Conservation (phyloP, 2,797 vertebrate genomes). For the Petrocephalus sullivani region DNA sequence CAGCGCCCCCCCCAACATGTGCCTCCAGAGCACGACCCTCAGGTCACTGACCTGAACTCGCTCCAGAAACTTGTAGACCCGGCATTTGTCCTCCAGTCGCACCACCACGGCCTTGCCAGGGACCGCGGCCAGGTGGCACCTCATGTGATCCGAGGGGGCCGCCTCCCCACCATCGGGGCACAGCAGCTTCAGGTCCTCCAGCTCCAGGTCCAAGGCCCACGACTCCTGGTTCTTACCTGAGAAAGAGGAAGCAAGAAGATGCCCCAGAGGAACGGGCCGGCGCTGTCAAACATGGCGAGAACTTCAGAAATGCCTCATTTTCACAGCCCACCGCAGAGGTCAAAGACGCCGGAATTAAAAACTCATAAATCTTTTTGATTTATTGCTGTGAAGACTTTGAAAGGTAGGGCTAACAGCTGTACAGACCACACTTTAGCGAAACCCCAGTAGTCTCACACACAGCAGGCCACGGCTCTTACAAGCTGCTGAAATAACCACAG, state of each 20-base stretch:
- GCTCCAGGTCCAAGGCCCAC: conserved; percentile 70
- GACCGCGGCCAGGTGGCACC: conserved; percentile 67
- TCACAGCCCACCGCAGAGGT: background rate
- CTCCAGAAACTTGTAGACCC: conserved; percentile 71
- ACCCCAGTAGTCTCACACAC: background rate
- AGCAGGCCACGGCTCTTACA: conserved; percentile 31
- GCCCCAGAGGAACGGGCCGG: background rate
- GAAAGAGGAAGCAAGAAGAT: background rate
- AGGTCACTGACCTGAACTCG: conserved; percentile 62
- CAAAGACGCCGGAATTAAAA: background rate
- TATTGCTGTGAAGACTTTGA: background rate
- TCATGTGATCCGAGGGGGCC: conserved; percentile 46
- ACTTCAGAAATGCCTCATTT: background rate
- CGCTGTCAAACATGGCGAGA: background rate
- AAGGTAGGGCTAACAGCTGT: background rate
- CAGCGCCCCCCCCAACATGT: background rate
- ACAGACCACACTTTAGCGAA: background rate
- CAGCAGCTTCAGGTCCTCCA: conserved; percentile 72
- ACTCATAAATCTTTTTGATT: background rate
- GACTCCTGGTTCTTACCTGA: conserved; percentile 71
- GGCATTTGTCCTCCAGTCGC: conserved; percentile 65
- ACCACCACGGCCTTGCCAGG: conserved; percentile 69
- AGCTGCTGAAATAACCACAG: conserved; percentile 43
- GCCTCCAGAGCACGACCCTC: background rate
- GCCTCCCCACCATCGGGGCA: conserved; percentile 67